A percentile compares a stretch with the other conserved stretches of the same genome.
Conservation (phyloP, 2,113 vertebrate species). For the Crotophaga sulcirostris region DNA sequence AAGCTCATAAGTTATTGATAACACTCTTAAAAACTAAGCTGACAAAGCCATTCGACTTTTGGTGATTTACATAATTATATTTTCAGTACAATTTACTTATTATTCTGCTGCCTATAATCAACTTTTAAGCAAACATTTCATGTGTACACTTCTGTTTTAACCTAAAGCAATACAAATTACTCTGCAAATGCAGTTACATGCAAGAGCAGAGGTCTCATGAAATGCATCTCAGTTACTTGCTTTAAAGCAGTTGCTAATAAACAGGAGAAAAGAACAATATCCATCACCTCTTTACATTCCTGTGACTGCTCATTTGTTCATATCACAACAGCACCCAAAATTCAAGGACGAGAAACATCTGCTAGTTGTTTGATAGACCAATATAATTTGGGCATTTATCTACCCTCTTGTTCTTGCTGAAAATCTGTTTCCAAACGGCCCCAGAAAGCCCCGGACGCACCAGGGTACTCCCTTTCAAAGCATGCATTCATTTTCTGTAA, state of each 20-base stretch:
- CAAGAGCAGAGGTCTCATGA: neutral
- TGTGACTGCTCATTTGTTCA: neutral
- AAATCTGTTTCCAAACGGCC: neutral
- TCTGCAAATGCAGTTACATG: neutral
- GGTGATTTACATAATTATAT: constrained; percentile 46
- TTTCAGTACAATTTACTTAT: constrained; percentile 7
- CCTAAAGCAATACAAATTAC: neutral
- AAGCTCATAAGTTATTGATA: constrained; percentile 42
- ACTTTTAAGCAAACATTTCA: neutral
- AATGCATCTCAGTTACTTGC: neutral
- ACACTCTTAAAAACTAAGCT: neutral
- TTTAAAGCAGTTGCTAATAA: constrained; percentile 5
- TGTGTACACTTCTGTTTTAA: neutral
- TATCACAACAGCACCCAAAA: neutral
- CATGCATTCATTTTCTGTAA: neutral
- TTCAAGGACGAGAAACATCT: neutral
- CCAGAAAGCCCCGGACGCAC: neutral
- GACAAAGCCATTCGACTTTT: constrained; percentile 7
- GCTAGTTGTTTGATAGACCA: neutral
- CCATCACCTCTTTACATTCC: neutral
- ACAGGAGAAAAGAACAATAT: neutral
- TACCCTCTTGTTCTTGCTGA: neutral
- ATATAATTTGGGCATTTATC: neutral
- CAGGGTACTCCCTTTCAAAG: neutral
- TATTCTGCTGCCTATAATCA: constrained; percentile 7